Base-by-base conservation (phyloP, 2,113 vertebrate species). In the Baryphthengus martii region DNA sequence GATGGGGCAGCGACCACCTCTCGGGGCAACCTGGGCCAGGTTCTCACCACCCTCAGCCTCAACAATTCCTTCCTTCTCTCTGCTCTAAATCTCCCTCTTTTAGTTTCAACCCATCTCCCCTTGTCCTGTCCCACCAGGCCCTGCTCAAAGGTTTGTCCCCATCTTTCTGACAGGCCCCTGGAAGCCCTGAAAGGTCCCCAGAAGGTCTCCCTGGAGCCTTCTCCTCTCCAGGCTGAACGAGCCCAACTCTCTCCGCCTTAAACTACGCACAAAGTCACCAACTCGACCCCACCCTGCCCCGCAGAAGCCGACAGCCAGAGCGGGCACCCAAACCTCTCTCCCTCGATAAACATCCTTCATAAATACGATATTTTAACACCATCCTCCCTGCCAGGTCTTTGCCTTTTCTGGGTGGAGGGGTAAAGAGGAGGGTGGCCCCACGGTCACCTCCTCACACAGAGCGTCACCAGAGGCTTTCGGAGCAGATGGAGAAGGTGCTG, bases 311-410 rank as follows among this genome's bases (percentile, higher is more conserved):
- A 18, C 8, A 14, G 52, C 13, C 4, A 10, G 12, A 35, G 20
- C 45, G 31, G 45, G 55, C 71, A 26, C 3, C 40, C 49, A 10
- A 7, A 33, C 20, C 29, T 4, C 45, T 28, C 52, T 24, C 59
- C 65, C 65, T 58, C n/a, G 18, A 0, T 13, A 20, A 20, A 25
- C 1, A 1, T 2, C 5, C 14, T 39, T 61, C 29, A n/a, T 19
- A 58, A 7, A 11, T 1, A 23, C 0, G 10, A 3, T 1, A 5
- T 3, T 8, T 4, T 29, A 58, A 20, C 37, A 8, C 17, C 50
- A n/a, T 45, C 17, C 26, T 17, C 14, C 14, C 3, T 28, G 24
- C 7, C 52, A 6, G 39, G 17, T 26, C 39, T 17, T 31, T 17
- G 21, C 53, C 25, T 20, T 13, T 23, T 13, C 47, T 6, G 45